Percentiles rank a stretch among this genome's conserved stretches.
Conservation (phyloP, 2,888 invertebrate genomes). For the Drosophila pullipes region DNA sequence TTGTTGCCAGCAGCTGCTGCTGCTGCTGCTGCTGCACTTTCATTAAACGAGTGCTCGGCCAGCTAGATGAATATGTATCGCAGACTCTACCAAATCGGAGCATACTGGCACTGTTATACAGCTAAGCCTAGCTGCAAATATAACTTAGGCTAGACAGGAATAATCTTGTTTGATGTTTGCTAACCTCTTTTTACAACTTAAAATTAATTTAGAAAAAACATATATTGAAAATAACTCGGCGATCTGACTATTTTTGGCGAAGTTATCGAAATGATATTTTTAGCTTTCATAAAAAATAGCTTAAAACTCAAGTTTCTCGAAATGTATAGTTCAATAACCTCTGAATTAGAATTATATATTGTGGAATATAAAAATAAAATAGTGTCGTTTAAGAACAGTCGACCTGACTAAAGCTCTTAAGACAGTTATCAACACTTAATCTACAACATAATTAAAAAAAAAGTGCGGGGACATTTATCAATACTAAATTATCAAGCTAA, state of each 20-base stretch:
- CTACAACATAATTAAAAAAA: not conserved
- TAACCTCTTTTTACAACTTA: not conserved
- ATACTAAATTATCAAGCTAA: not conserved
- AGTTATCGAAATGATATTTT: not conserved
- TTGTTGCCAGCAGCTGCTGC: constrained; percentile 69
- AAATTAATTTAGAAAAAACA: not conserved
- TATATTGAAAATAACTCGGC: not conserved
- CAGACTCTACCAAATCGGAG: not conserved
- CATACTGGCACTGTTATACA: not conserved
- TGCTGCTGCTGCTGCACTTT: constrained; percentile 57
- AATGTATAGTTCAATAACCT: not conserved
- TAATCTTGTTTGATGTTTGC: not conserved
- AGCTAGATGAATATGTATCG: constrained; percentile 25
- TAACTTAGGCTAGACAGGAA: not conserved
- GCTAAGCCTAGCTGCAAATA: not conserved
- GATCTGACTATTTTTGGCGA: not conserved
- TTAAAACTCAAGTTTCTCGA: not conserved
- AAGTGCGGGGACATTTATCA: not conserved
- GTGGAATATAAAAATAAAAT: not conserved
- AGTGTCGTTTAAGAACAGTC: not conserved
- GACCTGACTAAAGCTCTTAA: not conserved
- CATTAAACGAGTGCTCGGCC: constrained; percentile 53
- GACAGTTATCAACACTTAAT: not conserved
- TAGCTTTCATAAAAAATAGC: not conserved
- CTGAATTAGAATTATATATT: not conserved